Evolutionary conservation across 2,113 vertebrate genomes (phyloP), one percentile per base, ranked within the genome.

Genomic region (Mormoops blainvillei): DNA sequence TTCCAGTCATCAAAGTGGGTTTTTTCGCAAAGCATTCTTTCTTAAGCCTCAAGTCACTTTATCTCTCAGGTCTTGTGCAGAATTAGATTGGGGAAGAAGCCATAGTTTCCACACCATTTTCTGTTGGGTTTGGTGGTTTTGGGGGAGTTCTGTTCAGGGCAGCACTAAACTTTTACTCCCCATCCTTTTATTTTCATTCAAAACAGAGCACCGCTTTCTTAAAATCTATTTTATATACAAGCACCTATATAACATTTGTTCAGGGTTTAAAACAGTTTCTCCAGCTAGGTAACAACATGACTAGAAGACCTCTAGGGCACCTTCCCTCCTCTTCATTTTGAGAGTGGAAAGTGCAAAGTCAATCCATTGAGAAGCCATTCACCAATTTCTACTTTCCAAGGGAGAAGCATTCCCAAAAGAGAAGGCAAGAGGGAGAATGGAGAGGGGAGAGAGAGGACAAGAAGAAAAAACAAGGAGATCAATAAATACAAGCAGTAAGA

Each of bases 131-230:
- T 24, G 14, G 20, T 54, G n/a, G 3, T 56, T 83, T 50, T 61
- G 4, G 7, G 45, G 54, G 31, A 58, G 15, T 71, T 19, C 19
- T 71, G 0, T 20, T 10, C 1, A 15, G 41, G 15, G 5, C 0
- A 0, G 26, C 2, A 36, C 22, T 24, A 63, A 61, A 33, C 3
- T 13, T 48, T 74, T 16, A 45, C 12, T 61, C 58, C 12, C 41
- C 19, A 10, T 65, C 7, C 14, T 54, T 70, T 14, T 22, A 67
- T 63, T 85, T 13, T 58, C 45, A 88, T 22, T 41, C 63, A 68
- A 84, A 76, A 84, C 3, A 74, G 0, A 61, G 13, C 0, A 14
- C 0, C 2, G 58, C 19, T 48, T 78, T 91, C 20, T 3, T 36
- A 73, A 85, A 71, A 74, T 43, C 18, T n/a, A 7, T 54, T 92